Conservation (phyloP, 2,797 vertebrate species). For the Acipenser transmontanus region DNA sequence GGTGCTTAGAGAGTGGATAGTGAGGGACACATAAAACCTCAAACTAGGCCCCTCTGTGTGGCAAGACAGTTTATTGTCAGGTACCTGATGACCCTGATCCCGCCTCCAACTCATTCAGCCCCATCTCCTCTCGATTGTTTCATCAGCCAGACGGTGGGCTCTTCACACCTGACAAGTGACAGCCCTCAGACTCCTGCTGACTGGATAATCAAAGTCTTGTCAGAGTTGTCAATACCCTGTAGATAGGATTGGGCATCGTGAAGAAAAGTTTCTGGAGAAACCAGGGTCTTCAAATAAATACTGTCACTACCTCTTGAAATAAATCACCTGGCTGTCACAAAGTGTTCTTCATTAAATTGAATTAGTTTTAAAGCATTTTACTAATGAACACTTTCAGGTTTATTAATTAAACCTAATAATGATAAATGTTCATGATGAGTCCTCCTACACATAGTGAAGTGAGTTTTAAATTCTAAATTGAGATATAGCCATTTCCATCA, state of each 20-base stretch:
- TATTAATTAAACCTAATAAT: constrained; percentile 61
- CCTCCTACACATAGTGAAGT: constrained; percentile 21
- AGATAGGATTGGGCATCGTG: constrained; percentile 69
- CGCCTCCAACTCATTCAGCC: constrained; percentile 43
- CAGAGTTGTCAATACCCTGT: constrained; percentile 93
- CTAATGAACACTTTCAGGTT: constrained; percentile 56
- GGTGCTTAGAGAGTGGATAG: constrained; percentile 23
- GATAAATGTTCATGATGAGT: constrained; percentile 55
- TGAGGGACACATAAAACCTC: constrained; percentile 41
- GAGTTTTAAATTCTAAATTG: constrained; percentile 23
- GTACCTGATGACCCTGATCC: constrained; percentile 66
- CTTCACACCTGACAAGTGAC: constrained; percentile 65
- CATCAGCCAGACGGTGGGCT: too few species aligned
- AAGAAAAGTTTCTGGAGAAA: constrained; percentile 61
- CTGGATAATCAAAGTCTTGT: constrained; percentile 96
- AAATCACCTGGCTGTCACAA: constrained; percentile 67
- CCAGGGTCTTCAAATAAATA: constrained; percentile 49
- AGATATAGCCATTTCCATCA: not conserved
- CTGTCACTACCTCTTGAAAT: constrained; percentile 56
- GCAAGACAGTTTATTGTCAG: constrained; percentile 46
- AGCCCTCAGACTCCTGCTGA: constrained; percentile 85
- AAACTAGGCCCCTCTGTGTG: constrained; percentile 47
- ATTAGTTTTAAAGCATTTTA: constrained; percentile 51
- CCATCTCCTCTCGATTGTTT: constrained; percentile 70
- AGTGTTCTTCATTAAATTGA: constrained; percentile 53